Percentiles rank a stretch among this genome's conserved stretches.
These are phyloP conservation scores for Tenualosa ilisha DNA, from an alignment of 2,797 vertebrate genomes.

Conservation along the genomic window DNA sequence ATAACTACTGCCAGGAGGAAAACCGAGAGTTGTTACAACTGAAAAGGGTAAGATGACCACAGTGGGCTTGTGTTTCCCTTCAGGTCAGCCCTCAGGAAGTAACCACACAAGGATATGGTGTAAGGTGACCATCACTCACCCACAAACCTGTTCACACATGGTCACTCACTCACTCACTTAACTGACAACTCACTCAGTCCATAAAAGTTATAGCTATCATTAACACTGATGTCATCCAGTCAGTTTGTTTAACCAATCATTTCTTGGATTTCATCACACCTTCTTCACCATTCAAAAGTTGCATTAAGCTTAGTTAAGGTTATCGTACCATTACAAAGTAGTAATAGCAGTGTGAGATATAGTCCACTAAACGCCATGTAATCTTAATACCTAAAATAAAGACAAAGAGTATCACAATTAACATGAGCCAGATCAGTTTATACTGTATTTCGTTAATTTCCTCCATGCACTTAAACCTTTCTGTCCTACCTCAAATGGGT, in stretches of 20 bases:
- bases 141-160: background rate
- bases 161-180: background rate
- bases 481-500: background rate
- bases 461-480: background rate
- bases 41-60: constrained; percentile 37
- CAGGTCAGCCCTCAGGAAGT: background rate
- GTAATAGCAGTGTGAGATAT: background rate
- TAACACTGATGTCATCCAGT: too few relatives aligned
- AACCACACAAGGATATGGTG: background rate
- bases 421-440: too few relatives aligned
- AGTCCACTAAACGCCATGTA: background rate
- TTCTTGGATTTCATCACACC: too few relatives aligned
- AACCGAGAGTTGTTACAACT: constrained; percentile 23
- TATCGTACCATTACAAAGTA: too few relatives aligned
- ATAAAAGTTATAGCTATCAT: too few relatives aligned
- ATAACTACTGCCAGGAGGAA: constrained; percentile 34
- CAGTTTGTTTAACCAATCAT: too few relatives aligned
- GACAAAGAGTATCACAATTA: too few relatives aligned
- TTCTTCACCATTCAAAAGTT: too few relatives aligned
- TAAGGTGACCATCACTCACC: background rate
- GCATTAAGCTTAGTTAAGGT: too few relatives aligned
- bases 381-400: too few relatives aligned
- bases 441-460: background rate
- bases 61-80: background rate
- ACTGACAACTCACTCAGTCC: too few relatives aligned